Evolutionary conservation across 2,797 vertebrate genomes (phyloP).

Genomic region (Protosalanx chinensis): DNA sequence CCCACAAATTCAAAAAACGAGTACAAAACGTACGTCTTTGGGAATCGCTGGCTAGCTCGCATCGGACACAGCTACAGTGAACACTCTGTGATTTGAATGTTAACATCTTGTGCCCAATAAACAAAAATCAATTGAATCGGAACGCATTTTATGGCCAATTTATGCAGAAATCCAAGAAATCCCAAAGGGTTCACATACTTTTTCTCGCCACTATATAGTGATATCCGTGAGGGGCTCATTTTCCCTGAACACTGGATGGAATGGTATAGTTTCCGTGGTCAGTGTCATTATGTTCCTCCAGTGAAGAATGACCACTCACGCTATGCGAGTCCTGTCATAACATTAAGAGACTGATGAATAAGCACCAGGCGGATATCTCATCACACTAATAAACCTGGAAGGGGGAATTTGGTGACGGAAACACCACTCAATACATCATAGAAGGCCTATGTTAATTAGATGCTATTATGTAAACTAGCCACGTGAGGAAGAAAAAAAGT

Average conservation of each 20-base stretch:
- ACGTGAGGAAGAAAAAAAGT: slow-evolving; percentile 52
- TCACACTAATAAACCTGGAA: slow-evolving; percentile 54
- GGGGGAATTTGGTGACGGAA: slow-evolving; percentile 51
- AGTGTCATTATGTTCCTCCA: slow-evolving; percentile 49
- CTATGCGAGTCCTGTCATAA: slow-evolving; percentile 58
- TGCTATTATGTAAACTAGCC: slow-evolving; percentile 64
- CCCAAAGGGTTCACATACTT: too few species aligned
- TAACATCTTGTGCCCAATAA: too few species aligned
- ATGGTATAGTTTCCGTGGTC: slow-evolving; percentile 42
- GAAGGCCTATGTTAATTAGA: slow-evolving; percentile 57
- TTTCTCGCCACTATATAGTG: slow-evolving; percentile 19
- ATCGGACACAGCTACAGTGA: too few species aligned
- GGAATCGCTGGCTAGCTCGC: too few species aligned
- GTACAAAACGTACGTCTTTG: too few species aligned
- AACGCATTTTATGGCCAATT: too few species aligned
- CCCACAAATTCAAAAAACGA: too few species aligned
- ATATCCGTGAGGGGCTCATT: slow-evolving; percentile 45
- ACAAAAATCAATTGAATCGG: too few species aligned
- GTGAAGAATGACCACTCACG: slow-evolving; percentile 58
- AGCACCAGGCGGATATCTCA: slow-evolving; percentile 40
- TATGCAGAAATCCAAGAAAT: too few species aligned
- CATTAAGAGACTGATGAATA: slow-evolving; percentile 66
- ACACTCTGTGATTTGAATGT: too few species aligned
- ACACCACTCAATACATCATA: slow-evolving; percentile 62
- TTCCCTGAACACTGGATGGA: slow-evolving; percentile 27